Base-by-base conservation (phyloP, 1,140 invertebrate species). In the Euwallacea similis region DNA sequence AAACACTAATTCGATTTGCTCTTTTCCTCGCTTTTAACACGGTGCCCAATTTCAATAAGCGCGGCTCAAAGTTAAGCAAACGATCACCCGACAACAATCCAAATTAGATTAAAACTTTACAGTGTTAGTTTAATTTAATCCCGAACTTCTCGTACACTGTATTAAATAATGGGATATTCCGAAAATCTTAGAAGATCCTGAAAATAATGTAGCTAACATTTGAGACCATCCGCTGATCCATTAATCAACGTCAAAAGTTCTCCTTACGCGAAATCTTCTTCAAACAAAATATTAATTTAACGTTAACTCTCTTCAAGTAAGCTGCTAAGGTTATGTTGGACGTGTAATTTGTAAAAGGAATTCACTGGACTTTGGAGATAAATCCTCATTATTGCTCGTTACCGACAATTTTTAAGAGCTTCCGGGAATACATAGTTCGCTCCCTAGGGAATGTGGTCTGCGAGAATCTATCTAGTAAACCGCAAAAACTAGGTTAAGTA, bases 211-310 rank as follows among this genome's bases (percentile, higher is more conserved):
- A 42, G 15, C 59, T 42, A 61, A 61, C 59, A 61, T 61, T 42
- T 61, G 59, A 61, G 59, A 61, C 59, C 59, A 61, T 61, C 59
- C 16, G 42, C 42, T 42, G 33, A 10, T 42, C 59, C 59, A 61
- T 61, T 61, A 41, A 61, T 61, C 59, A 61, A 61, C 42, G 59
- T 61, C 59, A 61, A 42, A 61, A 61, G 10, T 61, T 61, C 42
- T 7, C 33, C 15, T 61, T 16, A 61, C 21, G 33, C 42, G 16
- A 42, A 61, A 41, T 61, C 59, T 61, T 42, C 11, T 61, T 42
- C 59, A 61, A 61, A 61, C 59, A 61, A 53, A 33, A 58, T 58
- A 58, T 58, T 58, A 58, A 58, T 58, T 58, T 58, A 58, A 58
- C 15, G n/a, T 21, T 58, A 58, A 58, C 55, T n/a, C 55, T 58